Evolutionary conservation across 2,888 invertebrate genomes (phyloP), one percentile per base, ranked within the genome.

Genomic region (Mimas tiliae): DNA sequence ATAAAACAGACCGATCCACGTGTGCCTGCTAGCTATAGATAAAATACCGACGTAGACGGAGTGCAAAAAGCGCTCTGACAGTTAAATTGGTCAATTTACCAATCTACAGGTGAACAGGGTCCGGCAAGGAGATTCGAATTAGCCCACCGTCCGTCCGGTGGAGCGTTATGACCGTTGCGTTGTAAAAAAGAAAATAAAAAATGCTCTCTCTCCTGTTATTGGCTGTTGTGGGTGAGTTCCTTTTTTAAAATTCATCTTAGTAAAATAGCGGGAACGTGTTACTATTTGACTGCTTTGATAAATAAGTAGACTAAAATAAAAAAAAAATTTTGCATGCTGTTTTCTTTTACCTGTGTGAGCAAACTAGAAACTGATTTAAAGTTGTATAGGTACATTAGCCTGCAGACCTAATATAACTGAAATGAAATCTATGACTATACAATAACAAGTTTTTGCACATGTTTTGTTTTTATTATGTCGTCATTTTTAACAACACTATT

Each of bases 1-100:
- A 27, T 27, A 55, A 58, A 11, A 16, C 65, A 34, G 48, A 34
- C 19, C 14, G 48, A 58, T 14, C 38, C 65, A 47, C 34, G 58
- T 38, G 19, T 16, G 11, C 48, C 21, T 48, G 19, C 34, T 65
- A 38, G 50, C 45, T 47, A 55, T 58, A 55, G 34, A 65, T 65
- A 65, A 53, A 16, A 64, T 53, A 55, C 14, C 34, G 16, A n/a
- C 63, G 48, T 45, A 16, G 45, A 45, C n/a, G 42, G 27, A 62
- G 74, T 77, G 75, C 76, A 75, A 74, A 74, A 71, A 83, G 91
- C 89, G 91, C 91, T 91, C 91, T 78, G 80, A 50, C 70, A 69
- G 72, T 73, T 63, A 76, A 79, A 90, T 90, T 89, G 90, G 78
- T 72, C 89, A 90, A 91, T 92, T 92, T 88, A 84, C 69, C 87